Base-by-base conservation (phyloP, 2,888 invertebrate species). In the Nemotelus nigrinus region DNA sequence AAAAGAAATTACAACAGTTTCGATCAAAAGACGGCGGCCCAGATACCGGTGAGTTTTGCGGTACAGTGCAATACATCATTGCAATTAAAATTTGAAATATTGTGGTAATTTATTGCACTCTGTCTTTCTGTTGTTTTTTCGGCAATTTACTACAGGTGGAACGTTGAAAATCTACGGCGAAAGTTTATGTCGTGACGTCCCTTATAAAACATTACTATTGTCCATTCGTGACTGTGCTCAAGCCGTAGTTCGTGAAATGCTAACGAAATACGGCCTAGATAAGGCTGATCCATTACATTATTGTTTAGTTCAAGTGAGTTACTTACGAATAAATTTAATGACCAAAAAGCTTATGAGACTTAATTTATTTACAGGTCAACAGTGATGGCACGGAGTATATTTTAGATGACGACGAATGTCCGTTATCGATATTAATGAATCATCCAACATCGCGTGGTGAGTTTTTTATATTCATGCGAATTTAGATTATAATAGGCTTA, bases 351-450 rank as follows among this genome's bases (percentile, higher is more conserved):
- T 43, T 50, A 43, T 57, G 60, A 47, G 60, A 67, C 1, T 64
- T 65, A 44, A 65, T 53, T 64, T 76, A n/a, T 25, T 55, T 76
- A 78, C 82, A 91, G 91, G 91, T 91, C 81, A 92, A 91, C 83
- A 90, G 91, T 82, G 90, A 90, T 68, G 91, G 92, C 82, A 91
- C 93, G 39, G 98, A 99, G 87, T 96, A 97, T 87, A 94, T 98
- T 82, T 89, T 99, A 82, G 97, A 98, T 86, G 98, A 98, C 85
- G 96, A 98, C 87, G 99, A 99, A 88, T 98, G 98, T 87, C 99
- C 99, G 63, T 90, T 98, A 80, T 95, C 96, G 72, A 96, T 97
- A 85, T 90, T 96, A 80, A 95, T 96, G 94, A 96, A 95, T 88
- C 94, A 96, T 86, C 93, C 94, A 80, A 91, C 92, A 81, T 93